A percentile compares a stretch with the other conserved stretches of the same genome.
These are phyloP conservation scores for Pandemis corylana DNA, from an alignment of 2,888 invertebrate species.

Conservation along the genomic window DNA sequence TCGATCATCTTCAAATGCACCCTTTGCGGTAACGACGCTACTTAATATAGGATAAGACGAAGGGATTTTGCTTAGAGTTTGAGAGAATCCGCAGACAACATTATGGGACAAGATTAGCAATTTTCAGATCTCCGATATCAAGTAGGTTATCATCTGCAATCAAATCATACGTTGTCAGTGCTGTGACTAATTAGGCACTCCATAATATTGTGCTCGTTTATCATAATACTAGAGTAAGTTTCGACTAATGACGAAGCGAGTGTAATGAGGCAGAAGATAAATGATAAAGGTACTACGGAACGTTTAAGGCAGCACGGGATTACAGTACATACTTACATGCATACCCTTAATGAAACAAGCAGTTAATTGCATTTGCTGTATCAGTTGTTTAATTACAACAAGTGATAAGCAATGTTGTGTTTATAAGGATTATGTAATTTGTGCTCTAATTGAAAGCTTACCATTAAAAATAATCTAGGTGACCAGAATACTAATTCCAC, in stretches of 20 bases:
- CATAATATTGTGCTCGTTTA: background rate
- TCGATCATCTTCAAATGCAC: slow-evolving; percentile 29
- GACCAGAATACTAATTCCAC: too few species aligned
- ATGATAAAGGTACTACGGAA: slow-evolving; percentile 13
- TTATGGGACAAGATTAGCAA: background rate
- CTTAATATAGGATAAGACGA: background rate
- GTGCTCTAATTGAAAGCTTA: too few species aligned
- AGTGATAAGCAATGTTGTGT: too few species aligned
- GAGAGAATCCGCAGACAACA: background rate
- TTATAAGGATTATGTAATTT: too few species aligned
- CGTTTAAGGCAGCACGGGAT: slow-evolving; percentile 2
- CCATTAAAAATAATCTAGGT: too few species aligned
- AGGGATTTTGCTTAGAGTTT: background rate
- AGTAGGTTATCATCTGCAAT: background rate
- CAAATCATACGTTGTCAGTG: background rate
- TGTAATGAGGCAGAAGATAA: slow-evolving; percentile 22
- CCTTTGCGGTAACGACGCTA: slow-evolving; percentile 1
- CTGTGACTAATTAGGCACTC: background rate
- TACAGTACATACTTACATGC: background rate
- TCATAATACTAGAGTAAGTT: background rate
- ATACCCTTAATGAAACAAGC: slow-evolving; percentile 18
- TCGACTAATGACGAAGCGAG: background rate
- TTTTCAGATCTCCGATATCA: background rate
- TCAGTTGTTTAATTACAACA: background rate
- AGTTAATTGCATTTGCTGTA: slow-evolving; percentile 9